Conservation (phyloP, 2,888 invertebrate genomes). For the Panzeria rudis region DNA sequence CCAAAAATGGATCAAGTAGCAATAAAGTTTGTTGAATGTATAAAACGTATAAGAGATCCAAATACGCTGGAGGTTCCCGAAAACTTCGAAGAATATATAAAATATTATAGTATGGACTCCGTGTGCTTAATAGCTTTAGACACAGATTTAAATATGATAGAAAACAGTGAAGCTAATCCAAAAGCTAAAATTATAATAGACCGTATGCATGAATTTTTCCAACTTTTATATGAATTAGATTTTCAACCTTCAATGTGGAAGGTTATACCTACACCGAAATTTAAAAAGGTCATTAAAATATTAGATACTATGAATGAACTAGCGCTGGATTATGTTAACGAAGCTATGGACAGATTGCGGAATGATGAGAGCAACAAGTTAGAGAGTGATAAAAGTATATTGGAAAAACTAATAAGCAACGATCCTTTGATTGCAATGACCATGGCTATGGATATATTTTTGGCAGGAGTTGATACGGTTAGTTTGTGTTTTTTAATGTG, state of each 20-base stretch:
- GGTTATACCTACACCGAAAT: slow-evolving; percentile 74
- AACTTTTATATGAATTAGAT: slow-evolving; percentile 75
- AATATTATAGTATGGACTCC: slow-evolving; percentile 86
- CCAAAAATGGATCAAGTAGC: slow-evolving; percentile 84
- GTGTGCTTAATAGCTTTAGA: slow-evolving; percentile 80
- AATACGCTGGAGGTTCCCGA: slow-evolving; percentile 79
- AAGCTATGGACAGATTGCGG: slow-evolving; percentile 78
- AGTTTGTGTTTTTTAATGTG: background rate
- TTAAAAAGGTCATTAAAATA: slow-evolving; percentile 70
- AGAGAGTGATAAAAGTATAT: slow-evolving; percentile 82
- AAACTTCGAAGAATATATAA: slow-evolving; percentile 84
- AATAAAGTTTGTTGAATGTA: slow-evolving; percentile 74
- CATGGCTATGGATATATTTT: slow-evolving; percentile 76
- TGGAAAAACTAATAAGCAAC: slow-evolving; percentile 84
- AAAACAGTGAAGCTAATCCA: slow-evolving; percentile 68
- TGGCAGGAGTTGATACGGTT: slow-evolving; percentile 77
- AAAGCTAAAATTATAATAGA: slow-evolving; percentile 73
- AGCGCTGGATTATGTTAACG: slow-evolving; percentile 78
- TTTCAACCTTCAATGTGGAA: slow-evolving; percentile 77
- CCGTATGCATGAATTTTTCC: slow-evolving; percentile 71
- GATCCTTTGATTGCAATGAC: slow-evolving; percentile 74
- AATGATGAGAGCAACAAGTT: slow-evolving; percentile 54
- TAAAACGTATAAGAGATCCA: slow-evolving; percentile 76
- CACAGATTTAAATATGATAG: slow-evolving; percentile 76
- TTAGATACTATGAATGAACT: slow-evolving; percentile 73